These are phyloP conservation scores for Girardinichthys multiradiatus DNA, from an alignment of 2,113 vertebrate species.

Conservation along the genomic window DNA sequence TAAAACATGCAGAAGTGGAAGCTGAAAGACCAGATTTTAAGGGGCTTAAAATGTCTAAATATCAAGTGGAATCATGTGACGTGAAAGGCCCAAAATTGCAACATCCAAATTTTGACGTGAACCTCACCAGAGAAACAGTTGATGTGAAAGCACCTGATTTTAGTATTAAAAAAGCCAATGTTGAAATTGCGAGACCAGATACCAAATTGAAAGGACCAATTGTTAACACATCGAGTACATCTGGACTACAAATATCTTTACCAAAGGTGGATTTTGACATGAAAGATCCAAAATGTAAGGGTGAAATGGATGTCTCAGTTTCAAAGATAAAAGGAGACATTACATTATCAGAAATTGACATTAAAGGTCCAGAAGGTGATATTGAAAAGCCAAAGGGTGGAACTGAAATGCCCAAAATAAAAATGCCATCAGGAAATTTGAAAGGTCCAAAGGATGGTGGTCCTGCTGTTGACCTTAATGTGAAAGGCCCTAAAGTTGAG, in stretches of 20 bases:
- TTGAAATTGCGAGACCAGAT: neutral
- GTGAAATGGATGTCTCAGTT: slow-evolving; percentile 4
- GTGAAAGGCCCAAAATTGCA: neutral
- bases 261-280: slow-evolving; percentile 9
- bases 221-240: slow-evolving; percentile 58
- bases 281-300: slow-evolving; percentile 28
- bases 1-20: neutral
- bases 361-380: neutral
- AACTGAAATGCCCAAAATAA: slow-evolving; percentile 59
- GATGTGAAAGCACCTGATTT: neutral
- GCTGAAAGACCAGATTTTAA: neutral
- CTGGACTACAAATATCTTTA: slow-evolving; percentile 27
- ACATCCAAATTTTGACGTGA: neutral
- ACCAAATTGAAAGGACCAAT: slow-evolving; percentile 65
- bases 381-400: neutral
- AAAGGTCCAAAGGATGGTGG: slow-evolving; percentile 55
- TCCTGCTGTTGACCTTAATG: slow-evolving; percentile 57
- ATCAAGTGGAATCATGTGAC: neutral
- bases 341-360: neutral
- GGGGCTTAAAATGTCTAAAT: neutral
- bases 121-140: too few species aligned
- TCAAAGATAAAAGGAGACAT: slow-evolving; percentile 37
- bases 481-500: slow-evolving; percentile 61
- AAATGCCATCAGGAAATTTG: slow-evolving; percentile 71
- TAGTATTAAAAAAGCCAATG: neutral